These are phyloP conservation scores for Myotis findleyi DNA, from an alignment of 2,797 vertebrate species.

Conservation along the genomic window DNA sequence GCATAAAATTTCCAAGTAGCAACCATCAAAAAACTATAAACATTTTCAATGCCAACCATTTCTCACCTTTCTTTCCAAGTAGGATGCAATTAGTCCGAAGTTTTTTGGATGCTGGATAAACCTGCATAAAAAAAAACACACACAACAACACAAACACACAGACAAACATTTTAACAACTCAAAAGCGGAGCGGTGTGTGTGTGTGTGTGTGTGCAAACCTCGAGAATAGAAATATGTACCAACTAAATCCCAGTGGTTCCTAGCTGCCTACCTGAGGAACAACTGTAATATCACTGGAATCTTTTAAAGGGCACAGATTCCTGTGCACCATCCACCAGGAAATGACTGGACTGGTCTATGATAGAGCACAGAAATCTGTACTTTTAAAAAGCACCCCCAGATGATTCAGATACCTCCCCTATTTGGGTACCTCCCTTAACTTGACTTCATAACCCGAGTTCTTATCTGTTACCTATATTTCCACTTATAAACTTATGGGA, in stretches of 20 bases:
- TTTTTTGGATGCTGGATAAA: constrained; percentile 99
- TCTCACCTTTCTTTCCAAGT: constrained; percentile 98
- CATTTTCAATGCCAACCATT: constrained; percentile 1
- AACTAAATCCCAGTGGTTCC: constrained; percentile 1
- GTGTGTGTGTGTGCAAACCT: no score
- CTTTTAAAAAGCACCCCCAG: background rate
- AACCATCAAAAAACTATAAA: constrained; percentile 37
- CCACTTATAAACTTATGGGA: background rate
- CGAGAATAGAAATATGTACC: background rate
- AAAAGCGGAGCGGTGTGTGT: background rate
- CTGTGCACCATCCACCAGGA: background rate
- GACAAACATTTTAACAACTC: constrained; percentile 61
- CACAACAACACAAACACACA: background rate
- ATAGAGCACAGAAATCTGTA: background rate
- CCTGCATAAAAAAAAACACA: constrained; percentile 86
- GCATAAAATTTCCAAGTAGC: constrained; percentile 30
- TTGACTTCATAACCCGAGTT: background rate
- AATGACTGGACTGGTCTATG: background rate
- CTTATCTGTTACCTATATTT: constrained; percentile 5
- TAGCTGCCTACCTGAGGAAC: background rate
- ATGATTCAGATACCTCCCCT: background rate
- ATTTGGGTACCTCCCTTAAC: background rate
- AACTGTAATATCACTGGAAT: background rate
- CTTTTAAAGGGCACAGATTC: background rate
- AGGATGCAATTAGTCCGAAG: constrained; percentile 98